A percentile compares a stretch with the other conserved stretches of the same genome.
These are phyloP conservation scores for Nannoperca obscura DNA, from an alignment of 2,797 vertebrate species.

Conservation along the genomic window DNA sequence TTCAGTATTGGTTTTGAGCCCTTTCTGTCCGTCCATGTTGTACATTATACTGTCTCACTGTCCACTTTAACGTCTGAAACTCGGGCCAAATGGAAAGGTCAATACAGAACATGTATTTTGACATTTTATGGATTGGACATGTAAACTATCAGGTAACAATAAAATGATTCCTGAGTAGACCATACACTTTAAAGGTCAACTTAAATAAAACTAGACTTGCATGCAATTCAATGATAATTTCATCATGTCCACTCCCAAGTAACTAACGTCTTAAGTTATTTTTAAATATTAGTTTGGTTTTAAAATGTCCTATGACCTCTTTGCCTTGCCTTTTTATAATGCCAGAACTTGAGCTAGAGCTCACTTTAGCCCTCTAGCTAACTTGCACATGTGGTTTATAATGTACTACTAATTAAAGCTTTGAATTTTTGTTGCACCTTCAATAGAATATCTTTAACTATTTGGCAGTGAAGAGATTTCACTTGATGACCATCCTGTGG, in stretches of 20 bases:
- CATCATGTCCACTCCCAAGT: not conserved
- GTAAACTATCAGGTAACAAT: not conserved
- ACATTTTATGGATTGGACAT: slow-evolving; percentile 8
- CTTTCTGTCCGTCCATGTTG: not conserved
- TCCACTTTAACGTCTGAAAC: not conserved
- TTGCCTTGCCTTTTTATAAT: not conserved
- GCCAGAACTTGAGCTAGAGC: not conserved
- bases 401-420: not conserved
- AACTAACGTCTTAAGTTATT: not conserved
- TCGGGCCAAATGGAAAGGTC: not conserved
- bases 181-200: not conserved
- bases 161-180: not conserved
- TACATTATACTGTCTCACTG: not conserved
- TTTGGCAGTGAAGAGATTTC: slow-evolving; percentile 3
- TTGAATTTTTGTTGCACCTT: not conserved
- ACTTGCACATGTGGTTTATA: not conserved
- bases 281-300: not conserved
- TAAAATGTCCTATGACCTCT: not conserved
- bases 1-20: not conserved
- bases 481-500: slow-evolving; percentile 6
- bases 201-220: not conserved
- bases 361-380: not conserved
- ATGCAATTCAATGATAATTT: not conserved
- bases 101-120: not conserved
- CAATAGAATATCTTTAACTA: slow-evolving; percentile 9